Evolutionary conservation across 2,797 vertebrate species (phyloP), one percentile per base, ranked within the genome.

Genomic region (Sciaenops ocellatus): DNA sequence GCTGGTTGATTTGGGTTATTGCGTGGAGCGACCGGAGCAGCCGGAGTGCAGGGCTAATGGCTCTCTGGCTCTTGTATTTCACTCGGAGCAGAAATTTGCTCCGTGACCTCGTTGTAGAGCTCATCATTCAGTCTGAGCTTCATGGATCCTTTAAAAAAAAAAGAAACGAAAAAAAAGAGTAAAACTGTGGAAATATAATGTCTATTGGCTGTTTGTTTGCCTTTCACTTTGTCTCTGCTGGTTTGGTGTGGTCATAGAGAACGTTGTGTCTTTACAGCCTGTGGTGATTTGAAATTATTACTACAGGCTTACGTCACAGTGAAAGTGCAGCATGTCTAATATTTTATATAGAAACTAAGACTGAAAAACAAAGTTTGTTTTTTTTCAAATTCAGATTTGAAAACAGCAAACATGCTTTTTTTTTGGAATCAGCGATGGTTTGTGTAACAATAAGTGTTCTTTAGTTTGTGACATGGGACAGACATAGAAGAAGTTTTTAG

Each of bases 1-100:
- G 89, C 89, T 87, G 85, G 83, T 91, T 93, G 92, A 92, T 93
- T 91, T 92, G 90, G 90, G 90, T 89, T 93, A 89, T 85, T 89
- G 91, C 84, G 50, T 78, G 78, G 87, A 86, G 87, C 81, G 87
- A 90, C 90, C 81, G 72, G 82, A 92, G 91, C 82, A 86, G 90
- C 87, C 76, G 67, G 83, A 92, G 89, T 82, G 84, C 90, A 88
- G 82, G 85, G 85, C 91, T 94, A 94, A 94, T 92, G 88, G 87
- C 86, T 92, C 81, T 86, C 83, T 69, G 79, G 85, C 83, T 90
- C 88, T 87, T 90, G 86, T 87, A 87, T 92, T 91, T 92, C 86
- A 90, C 82, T 84, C 11, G 5, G 55, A 89, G 86, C 88, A 85
- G 76, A 91, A 87, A 92, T 91, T 78, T 89, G 87, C 85, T 85